Base-by-base conservation (phyloP, 2,888 invertebrate species). In the Limnephilus rhombicus region DNA sequence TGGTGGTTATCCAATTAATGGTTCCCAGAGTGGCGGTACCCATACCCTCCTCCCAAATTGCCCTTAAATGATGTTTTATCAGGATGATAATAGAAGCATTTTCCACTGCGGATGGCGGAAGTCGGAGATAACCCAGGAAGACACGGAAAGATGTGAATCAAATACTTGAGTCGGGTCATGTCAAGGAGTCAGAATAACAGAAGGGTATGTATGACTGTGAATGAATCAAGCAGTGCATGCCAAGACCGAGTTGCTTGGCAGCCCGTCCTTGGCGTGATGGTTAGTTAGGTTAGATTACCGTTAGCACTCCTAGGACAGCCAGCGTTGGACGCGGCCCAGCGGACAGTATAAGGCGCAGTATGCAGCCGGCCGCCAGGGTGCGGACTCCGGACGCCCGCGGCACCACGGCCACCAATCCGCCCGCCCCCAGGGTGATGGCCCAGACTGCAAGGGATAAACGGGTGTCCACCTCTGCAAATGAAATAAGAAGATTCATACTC, bases 271-370 rank as follows among this genome's bases (percentile, higher is more conserved):
- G 45, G 13, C 13, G 15, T 49, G 49, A 15, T 49, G 13, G 49
- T 49, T 13, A 49, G 15, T 49, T 49, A 49, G 15, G 49, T 45
- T 45, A 45, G 12, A 1, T 12, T 95, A 99, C 99, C 94, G 99
- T 99, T 91, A 98, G 96, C 94, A 98, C 97, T 91, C 99, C 99
- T 91, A 99, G 96, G 85, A 98, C 96, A 97, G 97, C 98, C 13
- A 99, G 96, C 2, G 99, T 98, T 80, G 99, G 98, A 95, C 99
- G 98, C n/a, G 99, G 98, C 37, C 99, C 99, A 92, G 98, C 96
- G 85, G 98, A 98, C 96, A 98, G 99, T 95, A 99, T 99, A 95
- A 99, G 97, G 94, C 99, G 97, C 94, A 99, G 96, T 95, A 99
- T 99, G 94, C 98, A 97, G 91, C 98, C 97, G 94, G 98, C 97